phyloP scores from a whole-genome alignment of 2,888 invertebrate species.

The Eristalinus aeneus region DNA sequence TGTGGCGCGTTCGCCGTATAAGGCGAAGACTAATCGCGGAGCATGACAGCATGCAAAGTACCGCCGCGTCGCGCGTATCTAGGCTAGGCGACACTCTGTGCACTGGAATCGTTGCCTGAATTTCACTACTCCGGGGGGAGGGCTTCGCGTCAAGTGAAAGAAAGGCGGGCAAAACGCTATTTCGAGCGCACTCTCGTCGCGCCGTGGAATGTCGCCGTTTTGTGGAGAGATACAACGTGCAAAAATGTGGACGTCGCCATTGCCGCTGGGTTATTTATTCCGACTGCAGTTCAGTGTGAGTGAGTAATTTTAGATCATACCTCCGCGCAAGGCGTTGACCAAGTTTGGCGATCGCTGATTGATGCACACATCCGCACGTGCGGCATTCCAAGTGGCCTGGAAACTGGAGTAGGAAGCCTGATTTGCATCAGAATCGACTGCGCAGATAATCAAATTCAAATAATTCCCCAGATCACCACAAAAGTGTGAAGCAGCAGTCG shows the following conservation, averaged over 20 bases:
- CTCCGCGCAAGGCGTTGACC: not conserved
- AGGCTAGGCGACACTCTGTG: not conserved
- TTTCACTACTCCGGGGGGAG: not conserved
- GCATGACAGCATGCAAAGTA: not conserved
- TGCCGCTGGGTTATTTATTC: not conserved
- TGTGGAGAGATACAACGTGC: not conserved
- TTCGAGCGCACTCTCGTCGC: not conserved
- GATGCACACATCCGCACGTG: not conserved
- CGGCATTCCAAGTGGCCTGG: not conserved
- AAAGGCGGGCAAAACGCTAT: conserved; percentile 1
- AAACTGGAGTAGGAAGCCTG: not conserved
- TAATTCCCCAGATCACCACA: not conserved
- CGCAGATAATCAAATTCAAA: not conserved
- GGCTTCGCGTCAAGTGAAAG: not conserved
- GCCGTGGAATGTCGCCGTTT: not conserved
- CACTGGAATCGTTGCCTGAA: conserved; percentile 12
- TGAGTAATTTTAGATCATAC: conserved; percentile 5
- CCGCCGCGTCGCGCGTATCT: not conserved
- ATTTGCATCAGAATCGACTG: too few species aligned
- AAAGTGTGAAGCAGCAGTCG: not conserved
- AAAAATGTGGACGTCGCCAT: conserved; percentile 5
- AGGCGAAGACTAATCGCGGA: conserved; percentile 17
- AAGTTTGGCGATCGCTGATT: not conserved
- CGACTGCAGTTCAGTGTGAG: not conserved
- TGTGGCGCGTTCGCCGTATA: not conserved